A percentile compares a stretch with the other conserved stretches of the same genome.
Conservation (phyloP, 2,888 invertebrate genomes). For the Nomada ferruginata region DNA sequence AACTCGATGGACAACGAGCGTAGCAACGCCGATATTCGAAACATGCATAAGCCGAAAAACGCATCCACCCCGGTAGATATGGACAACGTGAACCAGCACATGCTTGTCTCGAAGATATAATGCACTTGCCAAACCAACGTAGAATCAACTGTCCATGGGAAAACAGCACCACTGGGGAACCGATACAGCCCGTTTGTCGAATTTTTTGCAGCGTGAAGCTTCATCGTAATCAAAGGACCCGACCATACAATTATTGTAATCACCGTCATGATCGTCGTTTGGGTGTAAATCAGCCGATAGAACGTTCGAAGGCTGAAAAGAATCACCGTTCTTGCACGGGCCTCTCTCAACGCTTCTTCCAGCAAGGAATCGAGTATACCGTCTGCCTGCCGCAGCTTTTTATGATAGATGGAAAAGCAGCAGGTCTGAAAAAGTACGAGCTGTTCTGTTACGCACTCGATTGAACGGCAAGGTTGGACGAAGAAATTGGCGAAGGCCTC, state of each 20-base stretch:
- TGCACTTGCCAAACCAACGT: constrained; percentile 56
- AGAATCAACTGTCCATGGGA: constrained; percentile 61
- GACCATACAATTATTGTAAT: not conserved
- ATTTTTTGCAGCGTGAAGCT: not conserved
- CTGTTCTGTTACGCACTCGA: no score
- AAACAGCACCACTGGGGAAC: constrained; percentile 53
- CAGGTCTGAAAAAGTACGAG: constrained; percentile 7
- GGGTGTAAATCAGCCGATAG: constrained; percentile 18
- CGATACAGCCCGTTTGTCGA: constrained; percentile 22
- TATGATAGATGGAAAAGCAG: constrained; percentile 23
- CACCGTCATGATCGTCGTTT: not conserved
- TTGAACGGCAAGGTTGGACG: no score
- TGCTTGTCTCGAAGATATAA: constrained; percentile 55
- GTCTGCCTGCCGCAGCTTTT: constrained; percentile 19
- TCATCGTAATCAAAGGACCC: not conserved
- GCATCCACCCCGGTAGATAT: constrained; percentile 65
- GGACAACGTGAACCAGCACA: constrained; percentile 36
- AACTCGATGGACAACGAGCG: constrained; percentile 52
- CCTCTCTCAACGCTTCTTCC: constrained; percentile 14
- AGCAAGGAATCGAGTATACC: constrained; percentile 22
- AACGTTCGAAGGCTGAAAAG: constrained; percentile 12
- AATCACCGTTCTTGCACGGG: not conserved
- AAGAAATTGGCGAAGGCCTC: no score
- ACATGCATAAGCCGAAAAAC: constrained; percentile 70
- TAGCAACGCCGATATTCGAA: constrained; percentile 71